These are phyloP conservation scores for Emydoidea blandingii DNA, from an alignment of 2,797 vertebrate species.

Conservation along the genomic window DNA sequence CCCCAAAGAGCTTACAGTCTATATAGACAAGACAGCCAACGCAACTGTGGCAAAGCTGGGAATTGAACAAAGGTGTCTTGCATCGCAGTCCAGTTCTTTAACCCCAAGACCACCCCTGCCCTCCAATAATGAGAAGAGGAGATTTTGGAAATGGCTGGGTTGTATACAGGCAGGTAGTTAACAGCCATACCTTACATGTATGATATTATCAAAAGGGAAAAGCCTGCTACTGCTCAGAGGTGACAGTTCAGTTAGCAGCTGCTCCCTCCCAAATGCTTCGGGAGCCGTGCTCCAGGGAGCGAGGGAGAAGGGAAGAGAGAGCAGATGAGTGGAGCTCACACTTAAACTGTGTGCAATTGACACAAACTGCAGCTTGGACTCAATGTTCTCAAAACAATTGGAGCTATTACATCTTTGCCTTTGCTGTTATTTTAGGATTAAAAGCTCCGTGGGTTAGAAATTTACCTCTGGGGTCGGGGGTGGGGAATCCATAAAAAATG, in stretches of 20 bases:
- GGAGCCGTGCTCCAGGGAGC: background rate
- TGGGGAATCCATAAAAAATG: constrained; percentile 33
- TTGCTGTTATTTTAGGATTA: constrained; percentile 79
- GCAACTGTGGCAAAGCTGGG: background rate
- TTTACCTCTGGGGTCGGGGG: constrained; percentile 51
- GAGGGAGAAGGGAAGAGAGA: background rate
- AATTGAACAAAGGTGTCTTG: background rate
- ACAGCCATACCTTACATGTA: background rate
- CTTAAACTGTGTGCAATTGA: background rate
- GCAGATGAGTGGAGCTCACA: background rate
- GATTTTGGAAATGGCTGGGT: background rate
- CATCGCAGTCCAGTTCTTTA: background rate
- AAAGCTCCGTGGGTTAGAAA: constrained; percentile 70
- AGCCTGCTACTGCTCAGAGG: background rate
- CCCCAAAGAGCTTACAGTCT: background rate
- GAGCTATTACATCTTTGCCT: constrained; percentile 56
- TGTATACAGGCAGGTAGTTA: background rate
- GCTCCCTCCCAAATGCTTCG: background rate
- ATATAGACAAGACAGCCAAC: background rate
- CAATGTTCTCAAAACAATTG: constrained; percentile 48
- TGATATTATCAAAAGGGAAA: background rate
- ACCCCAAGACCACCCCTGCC: rapidly evolving
- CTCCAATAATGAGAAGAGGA: background rate
- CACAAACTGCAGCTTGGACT: constrained; percentile 46
- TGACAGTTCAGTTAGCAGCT: background rate